These are phyloP conservation scores for Urophycis tenuis DNA, from an alignment of 2,797 vertebrate genomes.

Conservation along the genomic window DNA sequence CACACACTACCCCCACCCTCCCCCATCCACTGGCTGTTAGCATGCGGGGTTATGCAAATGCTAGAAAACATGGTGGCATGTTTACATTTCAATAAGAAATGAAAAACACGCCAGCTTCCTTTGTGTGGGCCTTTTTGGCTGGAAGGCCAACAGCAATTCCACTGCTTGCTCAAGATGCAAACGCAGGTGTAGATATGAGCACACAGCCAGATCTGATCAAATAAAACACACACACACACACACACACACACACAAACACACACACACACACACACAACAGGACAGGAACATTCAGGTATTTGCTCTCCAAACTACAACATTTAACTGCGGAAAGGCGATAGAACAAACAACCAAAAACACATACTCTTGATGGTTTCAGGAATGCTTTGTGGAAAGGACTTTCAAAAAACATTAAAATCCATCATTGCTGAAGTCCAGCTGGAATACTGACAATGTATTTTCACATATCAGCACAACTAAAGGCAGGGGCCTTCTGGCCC, in stretches of 20 bases:
- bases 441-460: not conserved
- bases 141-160: constrained; percentile 43
- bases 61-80: constrained; percentile 35
- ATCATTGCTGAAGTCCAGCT: not conserved
- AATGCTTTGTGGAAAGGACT: not conserved
- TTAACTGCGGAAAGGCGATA: not conserved
- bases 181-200: constrained; percentile 40
- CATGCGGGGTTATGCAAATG: constrained; percentile 67
- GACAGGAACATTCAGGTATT: not conserved
- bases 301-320: not conserved
- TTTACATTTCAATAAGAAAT: constrained; percentile 70
- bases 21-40: constrained; percentile 39
- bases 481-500: not conserved
- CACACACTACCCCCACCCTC: not conserved
- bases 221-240: not conserved
- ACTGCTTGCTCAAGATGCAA: constrained; percentile 50
- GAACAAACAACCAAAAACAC: not conserved
- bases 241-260: not conserved
- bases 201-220: constrained; percentile 26
- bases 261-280: not conserved
- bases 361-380: not conserved
- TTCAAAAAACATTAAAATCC: not conserved
- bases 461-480: no score
- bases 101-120: constrained; percentile 38
- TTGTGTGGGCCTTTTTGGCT: constrained; percentile 31